A percentile compares a stretch with the other conserved stretches of the same genome.
Conservation (phyloP, 2,797 vertebrate genomes). For the Spea hammondii region DNA sequence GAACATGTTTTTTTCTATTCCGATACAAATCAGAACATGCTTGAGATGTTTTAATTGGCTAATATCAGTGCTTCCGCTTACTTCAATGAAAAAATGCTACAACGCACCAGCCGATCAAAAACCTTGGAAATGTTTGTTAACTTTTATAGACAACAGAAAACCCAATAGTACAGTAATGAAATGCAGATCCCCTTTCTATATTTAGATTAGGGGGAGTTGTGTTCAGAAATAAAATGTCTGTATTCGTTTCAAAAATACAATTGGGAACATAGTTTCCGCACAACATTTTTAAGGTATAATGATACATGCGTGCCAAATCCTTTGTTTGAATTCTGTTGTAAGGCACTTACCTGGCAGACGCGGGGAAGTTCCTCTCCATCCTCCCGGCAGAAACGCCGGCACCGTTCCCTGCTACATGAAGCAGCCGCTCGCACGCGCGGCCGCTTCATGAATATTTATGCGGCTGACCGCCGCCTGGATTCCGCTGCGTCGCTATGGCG, state of each 20-base stretch:
- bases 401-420: too few species aligned
- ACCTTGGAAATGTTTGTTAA: constrained; percentile 21
- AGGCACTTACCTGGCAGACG: too few species aligned
- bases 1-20: neutral
- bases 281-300: neutral
- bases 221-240: constrained; percentile 13
- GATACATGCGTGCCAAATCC: neutral
- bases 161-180: constrained; percentile 25
- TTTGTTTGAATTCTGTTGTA: too few species aligned
- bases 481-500: too few species aligned
- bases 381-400: too few species aligned
- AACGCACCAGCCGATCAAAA: constrained; percentile 6
- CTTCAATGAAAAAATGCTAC: neutral
- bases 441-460: too few species aligned
- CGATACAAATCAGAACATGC: neutral
- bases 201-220: neutral
- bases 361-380: too few species aligned
- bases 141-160: constrained; percentile 13
- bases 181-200: constrained; percentile 27
- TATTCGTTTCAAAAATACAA: neutral
- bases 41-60: neutral
- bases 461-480: too few species aligned
- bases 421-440: too few species aligned
- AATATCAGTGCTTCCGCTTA: neutral
- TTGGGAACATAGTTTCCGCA: constrained; percentile 2